Conservation (phyloP, 1,140 invertebrate species). For the Leptinotarsa defecta region DNA sequence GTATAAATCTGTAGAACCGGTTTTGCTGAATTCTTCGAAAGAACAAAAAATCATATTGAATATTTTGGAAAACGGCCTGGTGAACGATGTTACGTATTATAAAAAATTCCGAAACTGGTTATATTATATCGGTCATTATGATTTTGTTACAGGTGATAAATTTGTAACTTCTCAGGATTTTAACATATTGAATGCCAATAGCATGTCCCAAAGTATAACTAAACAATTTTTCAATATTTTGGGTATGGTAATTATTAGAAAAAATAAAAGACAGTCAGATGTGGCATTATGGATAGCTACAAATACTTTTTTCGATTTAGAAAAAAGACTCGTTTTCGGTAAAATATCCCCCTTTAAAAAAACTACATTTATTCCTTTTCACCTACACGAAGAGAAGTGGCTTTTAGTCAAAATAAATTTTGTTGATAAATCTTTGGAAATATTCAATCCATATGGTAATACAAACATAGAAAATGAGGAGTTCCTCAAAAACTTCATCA, state of each 20-base stretch:
- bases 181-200: not conserved
- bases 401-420: not conserved
- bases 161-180: not conserved
- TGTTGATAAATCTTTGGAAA: not conserved
- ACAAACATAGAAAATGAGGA: not conserved
- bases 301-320: not conserved
- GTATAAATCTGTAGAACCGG: not conserved
- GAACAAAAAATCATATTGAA: not conserved
- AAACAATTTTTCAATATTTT: not conserved
- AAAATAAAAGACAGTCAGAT: not conserved
- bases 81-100: not conserved
- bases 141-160: not conserved
- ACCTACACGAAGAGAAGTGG: not conserved
- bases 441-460: not conserved
- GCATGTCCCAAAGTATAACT: not conserved
- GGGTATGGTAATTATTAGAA: not conserved
- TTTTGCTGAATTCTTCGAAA: not conserved
- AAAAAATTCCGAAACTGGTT: not conserved
- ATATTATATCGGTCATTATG: not conserved
- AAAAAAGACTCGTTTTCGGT: not conserved
- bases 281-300: not conserved
- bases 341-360: not conserved
- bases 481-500: not conserved
- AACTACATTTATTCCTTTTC: not conserved
- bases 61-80: not conserved